Base-by-base conservation (phyloP, 1,140 invertebrate species). In the Formica selysi region DNA sequence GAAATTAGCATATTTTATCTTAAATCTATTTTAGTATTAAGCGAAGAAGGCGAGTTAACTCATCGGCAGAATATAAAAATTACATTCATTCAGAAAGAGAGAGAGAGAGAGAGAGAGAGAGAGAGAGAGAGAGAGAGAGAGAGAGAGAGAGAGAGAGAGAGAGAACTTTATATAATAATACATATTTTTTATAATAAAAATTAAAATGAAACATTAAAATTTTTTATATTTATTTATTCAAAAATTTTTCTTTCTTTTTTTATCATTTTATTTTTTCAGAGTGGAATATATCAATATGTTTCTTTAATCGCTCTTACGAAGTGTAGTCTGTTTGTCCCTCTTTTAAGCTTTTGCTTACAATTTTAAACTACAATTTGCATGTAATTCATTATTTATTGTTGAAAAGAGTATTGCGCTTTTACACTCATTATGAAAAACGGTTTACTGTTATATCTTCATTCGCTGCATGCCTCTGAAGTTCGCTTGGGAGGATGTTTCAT, bases 401-500 rank as follows among this genome's bases (percentile, higher is more conserved):
- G 78, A 80, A 54, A 79, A 68, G 22, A 16, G 13, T 16, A 0
- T 68, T 68, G 44, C 48, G 44, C 64, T 79, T 70, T 26, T 19
- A 80, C 2, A 3, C 11, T 22, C 36, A 59, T 80, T 57, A 44
- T 22, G 76, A 54, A 51, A 13, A 70, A 80, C 22, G 11, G 16
- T 68, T 70, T 80, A 61, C 29, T 11, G 78, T 70, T 70, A 41
- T 22, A 2, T 65, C 59, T 70, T 36, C 26, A 70, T 19, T 59
- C 32, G 51, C 11, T 67, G 19, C 44, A 68, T 68, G n/a, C 5
- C 44, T 80, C 36, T 80, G 13, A 57, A 80, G 57, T 80, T 80
- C 78, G 44, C 65, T 80, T 70, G 78, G 32, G 36, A 80, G 22
- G 22, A 70, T 80, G 29, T 80, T 67, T 5, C 29, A 16, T 32